A percentile compares a stretch with the other conserved stretches of the same genome.
Evolutionary conservation across 1,140 invertebrate genomes (phyloP).

Genomic region (Heliconius melpomene): DNA sequence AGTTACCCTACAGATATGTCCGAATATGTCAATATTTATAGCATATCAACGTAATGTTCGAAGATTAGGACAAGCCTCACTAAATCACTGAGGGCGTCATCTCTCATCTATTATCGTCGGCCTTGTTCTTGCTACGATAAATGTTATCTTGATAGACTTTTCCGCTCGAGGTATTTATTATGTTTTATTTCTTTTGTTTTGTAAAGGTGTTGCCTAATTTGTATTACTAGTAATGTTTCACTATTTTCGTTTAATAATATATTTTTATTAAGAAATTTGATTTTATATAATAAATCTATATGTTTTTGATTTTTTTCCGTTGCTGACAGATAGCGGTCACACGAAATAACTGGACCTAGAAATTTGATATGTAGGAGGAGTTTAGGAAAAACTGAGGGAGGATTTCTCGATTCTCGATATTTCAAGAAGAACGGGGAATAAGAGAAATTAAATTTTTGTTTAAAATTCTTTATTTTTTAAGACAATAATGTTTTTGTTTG

Average conservation of each 20-base stretch:
- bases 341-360: no score
- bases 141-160: constrained; percentile 29
- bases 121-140: constrained; percentile 22
- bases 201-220: neutral
- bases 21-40: neutral
- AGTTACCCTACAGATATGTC: neutral
- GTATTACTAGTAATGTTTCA: neutral
- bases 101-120: constrained; percentile 21
- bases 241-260: neutral
- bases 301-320: no score
- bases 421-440: no score
- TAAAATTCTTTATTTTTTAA: no score
- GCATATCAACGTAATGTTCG: neutral
- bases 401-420: no score
- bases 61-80: neutral
- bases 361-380: no score
- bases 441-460: no score
- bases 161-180: constrained; percentile 16
- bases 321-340: no score
- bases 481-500: no score
- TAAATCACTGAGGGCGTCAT: constrained; percentile 27
- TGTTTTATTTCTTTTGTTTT: neutral
- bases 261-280: no score
- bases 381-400: no score
- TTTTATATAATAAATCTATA: no score